Percentiles rank a stretch among this genome's conserved stretches.
Evolutionary conservation across 2,113 vertebrate genomes (phyloP).

Genomic region (Oenanthe melanoleuca): DNA sequence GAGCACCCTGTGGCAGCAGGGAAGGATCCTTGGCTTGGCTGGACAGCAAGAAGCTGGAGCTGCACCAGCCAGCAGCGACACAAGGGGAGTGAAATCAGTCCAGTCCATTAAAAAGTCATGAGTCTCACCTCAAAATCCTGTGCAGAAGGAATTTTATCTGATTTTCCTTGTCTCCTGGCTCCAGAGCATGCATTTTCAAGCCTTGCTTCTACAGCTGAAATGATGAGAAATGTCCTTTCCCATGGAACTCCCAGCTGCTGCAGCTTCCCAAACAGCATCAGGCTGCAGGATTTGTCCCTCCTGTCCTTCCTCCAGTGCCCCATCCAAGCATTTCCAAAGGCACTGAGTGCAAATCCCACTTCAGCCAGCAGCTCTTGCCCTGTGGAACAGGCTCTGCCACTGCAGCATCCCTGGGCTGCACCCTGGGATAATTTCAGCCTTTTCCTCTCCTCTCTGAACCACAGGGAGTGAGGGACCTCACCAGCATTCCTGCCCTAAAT

Average conservation of each 20-base stretch:
- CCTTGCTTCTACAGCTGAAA: not conserved
- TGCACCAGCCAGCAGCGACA: not conserved
- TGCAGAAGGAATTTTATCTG: constrained; percentile 8
- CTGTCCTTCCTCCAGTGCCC: not conserved
- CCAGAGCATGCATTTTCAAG: not conserved
- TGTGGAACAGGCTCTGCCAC: not conserved
- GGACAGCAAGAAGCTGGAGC: not conserved
- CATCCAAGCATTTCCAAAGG: not conserved
- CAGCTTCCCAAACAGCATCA: not conserved
- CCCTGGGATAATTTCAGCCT: not conserved
- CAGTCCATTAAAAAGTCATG: not conserved
- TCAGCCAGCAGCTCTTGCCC: not conserved
- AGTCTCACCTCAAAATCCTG: constrained; percentile 2
- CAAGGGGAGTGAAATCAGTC: not conserved
- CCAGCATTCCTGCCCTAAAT: not conserved
- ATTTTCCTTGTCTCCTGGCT: not conserved
- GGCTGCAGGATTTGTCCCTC: not conserved
- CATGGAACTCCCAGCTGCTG: not conserved
- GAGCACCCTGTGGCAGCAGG: not conserved
- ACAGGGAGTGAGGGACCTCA: not conserved
- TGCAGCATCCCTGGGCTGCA: accelerated
- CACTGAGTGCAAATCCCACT: not conserved
- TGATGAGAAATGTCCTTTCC: not conserved
- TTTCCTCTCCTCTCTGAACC: not conserved
- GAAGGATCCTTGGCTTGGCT: not conserved